phyloP scores from a whole-genome alignment of 2,888 invertebrate species.

The Idaea aversata region DNA sequence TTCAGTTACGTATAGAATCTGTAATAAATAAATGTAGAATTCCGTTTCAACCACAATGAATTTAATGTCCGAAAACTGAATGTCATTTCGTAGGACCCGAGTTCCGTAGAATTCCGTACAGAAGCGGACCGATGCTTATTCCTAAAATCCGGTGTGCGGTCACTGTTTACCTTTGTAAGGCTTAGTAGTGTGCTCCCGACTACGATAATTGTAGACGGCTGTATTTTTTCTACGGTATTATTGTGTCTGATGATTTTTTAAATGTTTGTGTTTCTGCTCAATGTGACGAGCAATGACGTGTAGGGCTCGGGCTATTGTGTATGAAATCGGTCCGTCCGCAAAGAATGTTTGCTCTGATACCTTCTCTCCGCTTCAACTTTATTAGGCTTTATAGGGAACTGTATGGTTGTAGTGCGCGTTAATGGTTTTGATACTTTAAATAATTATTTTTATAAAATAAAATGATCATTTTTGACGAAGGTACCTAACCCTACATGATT shows the following conservation, averaged over 20 bases:
- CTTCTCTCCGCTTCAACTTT: slow-evolving; percentile 52
- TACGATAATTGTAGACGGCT: slow-evolving; percentile 59
- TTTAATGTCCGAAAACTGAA: slow-evolving; percentile 26
- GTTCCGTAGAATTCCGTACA: slow-evolving; percentile 42
- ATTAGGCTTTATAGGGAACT: slow-evolving; percentile 35
- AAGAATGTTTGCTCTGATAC: slow-evolving; percentile 58
- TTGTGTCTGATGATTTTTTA: slow-evolving; percentile 70
- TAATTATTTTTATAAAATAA: too few relatives aligned
- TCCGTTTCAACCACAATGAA: slow-evolving; percentile 8
- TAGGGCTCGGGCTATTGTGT: slow-evolving; percentile 62
- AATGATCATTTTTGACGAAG: too few relatives aligned
- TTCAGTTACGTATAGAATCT: slow-evolving; percentile 22
- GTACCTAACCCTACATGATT: too few relatives aligned
- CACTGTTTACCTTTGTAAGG: slow-evolving; percentile 67
- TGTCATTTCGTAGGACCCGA: slow-evolving; percentile 28
- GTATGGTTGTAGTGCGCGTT: slow-evolving; percentile 7
- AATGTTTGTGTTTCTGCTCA: slow-evolving; percentile 78
- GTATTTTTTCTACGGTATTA: slow-evolving; percentile 50
- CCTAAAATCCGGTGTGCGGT: slow-evolving; percentile 43
- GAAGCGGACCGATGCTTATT: slow-evolving; percentile 37
- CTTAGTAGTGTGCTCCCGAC: slow-evolving; percentile 60
- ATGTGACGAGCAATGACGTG: slow-evolving; percentile 70
- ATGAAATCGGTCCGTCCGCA: slow-evolving; percentile 52
- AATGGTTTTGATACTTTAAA: slow-evolving; percentile 46
- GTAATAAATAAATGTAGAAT: background rate